Percentiles rank a stretch among this genome's conserved stretches.
Conservation (phyloP, 2,888 invertebrate species). For the Drepana falcataria region DNA sequence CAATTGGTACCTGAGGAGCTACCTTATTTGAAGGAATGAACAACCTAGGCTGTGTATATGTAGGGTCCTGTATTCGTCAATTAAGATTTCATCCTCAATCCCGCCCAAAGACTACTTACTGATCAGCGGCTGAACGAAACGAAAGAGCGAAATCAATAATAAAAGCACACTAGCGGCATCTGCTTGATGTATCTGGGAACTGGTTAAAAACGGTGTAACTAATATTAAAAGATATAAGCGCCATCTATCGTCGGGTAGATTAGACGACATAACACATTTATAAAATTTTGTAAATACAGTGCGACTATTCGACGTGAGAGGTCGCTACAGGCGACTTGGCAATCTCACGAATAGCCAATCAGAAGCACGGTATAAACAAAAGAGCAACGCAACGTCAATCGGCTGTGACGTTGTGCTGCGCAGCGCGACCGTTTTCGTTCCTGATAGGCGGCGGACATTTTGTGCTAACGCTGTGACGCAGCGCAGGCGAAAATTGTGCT, state of each 20-base stretch:
- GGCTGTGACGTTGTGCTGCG: slow-evolving; percentile 63
- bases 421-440: slow-evolving; percentile 63
- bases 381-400: slow-evolving; percentile 20
- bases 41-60: no score
- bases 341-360: slow-evolving; percentile 38
- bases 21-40: no score
- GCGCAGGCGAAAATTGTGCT: slow-evolving; percentile 30
- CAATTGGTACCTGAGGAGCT: no score
- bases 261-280: not conserved
- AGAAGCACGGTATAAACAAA: slow-evolving; percentile 27
- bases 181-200: not conserved
- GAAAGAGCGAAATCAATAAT: no score
- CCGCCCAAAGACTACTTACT: no score
- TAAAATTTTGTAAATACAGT: not conserved
- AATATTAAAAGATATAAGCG: slow-evolving; percentile 4
- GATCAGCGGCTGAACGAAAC: no score
- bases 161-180: no score
- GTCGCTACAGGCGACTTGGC: not conserved
- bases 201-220: no score
- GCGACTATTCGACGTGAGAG: not conserved
- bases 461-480: slow-evolving; percentile 39
- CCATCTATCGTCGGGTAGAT: slow-evolving; percentile 20
- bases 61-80: no score
- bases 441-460: slow-evolving; percentile 72
- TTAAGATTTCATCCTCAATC: no score